A percentile compares a stretch with the other conserved stretches of the same genome.
Conservation (phyloP, 2,113 vertebrate genomes). For the Catagonus wagneri region DNA sequence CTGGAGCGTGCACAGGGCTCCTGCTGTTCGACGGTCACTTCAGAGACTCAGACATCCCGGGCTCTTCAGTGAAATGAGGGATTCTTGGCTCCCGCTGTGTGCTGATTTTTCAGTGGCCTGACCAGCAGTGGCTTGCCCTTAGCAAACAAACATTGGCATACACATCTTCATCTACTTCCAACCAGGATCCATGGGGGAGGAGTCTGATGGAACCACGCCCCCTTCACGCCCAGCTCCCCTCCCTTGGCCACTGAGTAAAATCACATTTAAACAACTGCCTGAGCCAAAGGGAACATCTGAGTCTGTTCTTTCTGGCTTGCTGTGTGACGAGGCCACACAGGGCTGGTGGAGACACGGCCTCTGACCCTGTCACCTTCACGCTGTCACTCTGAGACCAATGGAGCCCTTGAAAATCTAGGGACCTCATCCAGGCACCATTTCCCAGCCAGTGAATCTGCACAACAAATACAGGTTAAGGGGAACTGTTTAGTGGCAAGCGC, state of each 20-base stretch:
- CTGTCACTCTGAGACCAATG: not conserved
- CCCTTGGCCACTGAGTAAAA: slow-evolving; percentile 5
- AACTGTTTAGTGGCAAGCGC: not conserved
- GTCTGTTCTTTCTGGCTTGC: not conserved
- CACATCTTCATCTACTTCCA: not conserved
- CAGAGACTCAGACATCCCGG: not conserved
- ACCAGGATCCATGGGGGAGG: not conserved
- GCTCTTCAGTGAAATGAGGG: not conserved
- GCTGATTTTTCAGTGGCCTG: slow-evolving; percentile 45
- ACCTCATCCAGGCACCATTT: not conserved
- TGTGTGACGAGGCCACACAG: not conserved
- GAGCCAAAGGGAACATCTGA: slow-evolving; percentile 41
- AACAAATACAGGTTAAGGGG: not conserved
- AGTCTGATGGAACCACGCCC: not conserved
- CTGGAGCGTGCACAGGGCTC: slow-evolving; percentile 6
- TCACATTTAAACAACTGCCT: slow-evolving; percentile 31
- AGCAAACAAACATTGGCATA: not conserved
- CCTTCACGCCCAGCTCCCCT: not conserved
- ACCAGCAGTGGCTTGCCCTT: not conserved
- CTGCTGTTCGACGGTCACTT: slow-evolving; percentile 67
- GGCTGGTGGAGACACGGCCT: not conserved
- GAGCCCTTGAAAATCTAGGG: not conserved
- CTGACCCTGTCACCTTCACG: not conserved
- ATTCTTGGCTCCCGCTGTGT: slow-evolving; percentile 24
- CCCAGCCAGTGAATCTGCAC: not conserved